Evolutionary conservation across 2,113 vertebrate species (phyloP), one percentile per base, ranked within the genome.

Genomic region (Muntiacus reevesi): DNA sequence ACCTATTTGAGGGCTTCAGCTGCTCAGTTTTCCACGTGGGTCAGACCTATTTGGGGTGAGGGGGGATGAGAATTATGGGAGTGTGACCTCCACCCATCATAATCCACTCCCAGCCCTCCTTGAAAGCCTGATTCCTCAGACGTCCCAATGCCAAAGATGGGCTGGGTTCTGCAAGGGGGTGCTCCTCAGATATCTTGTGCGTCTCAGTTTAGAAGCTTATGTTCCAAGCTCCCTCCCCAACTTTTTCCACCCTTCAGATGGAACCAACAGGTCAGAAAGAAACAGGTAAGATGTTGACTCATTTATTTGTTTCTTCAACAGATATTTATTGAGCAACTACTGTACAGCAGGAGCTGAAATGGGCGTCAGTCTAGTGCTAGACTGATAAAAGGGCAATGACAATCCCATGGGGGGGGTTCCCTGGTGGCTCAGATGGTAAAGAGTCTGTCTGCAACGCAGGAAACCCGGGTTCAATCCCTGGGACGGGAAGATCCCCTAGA

Each of bases 341-440:
- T 81, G 43, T 27, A 43, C 5, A 4, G 47, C 7, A 17, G 78
- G 50, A 60, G 50, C 91, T 28, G 30, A 50, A 52, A 17, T 2
- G 27, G 86, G 62, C 52, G 43, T 40, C 33, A 9, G 83, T 54
- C 64, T 43, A 21, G 94, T 5, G 45, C 40, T 64, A 27, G 64
- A n/a, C 0, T 0, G 7, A 76, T 36, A 7, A 7, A 74, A 1
- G 17, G 52, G n/a, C 79, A 33, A 25, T 30, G 54, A 30, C 12
- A 43, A 57, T 19, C 19, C 28, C 52, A 12, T 0, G 16, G 21
- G 4, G 1, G 4, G 60, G 28, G 67, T 25, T 74, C 67, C 67
- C 21, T 74, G 19, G 67, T 6, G 67, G 67, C 19, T 40, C 19
- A 74, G 67, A 74, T 40, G 67, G 67, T 74, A 23, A 71, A 71